Base-by-base conservation (phyloP, 2,113 vertebrate species). In the Coregonus clupeaformis region DNA sequence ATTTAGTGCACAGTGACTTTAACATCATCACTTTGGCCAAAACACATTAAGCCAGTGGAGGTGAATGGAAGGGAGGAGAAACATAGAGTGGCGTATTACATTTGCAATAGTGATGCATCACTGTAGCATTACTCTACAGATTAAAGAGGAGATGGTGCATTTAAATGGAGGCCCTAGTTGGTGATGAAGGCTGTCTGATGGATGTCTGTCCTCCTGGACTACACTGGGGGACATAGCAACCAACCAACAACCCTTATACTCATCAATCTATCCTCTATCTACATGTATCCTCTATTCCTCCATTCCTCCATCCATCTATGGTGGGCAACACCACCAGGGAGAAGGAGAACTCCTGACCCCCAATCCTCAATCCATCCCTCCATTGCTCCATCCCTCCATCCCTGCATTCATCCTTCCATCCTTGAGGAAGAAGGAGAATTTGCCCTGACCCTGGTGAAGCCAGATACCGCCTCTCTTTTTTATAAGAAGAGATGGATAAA, bases 11-110 rank as follows among this genome's bases (percentile, higher is more conserved):
- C 87, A 91, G 90, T 91, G 90, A 93, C 88, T 92, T 92, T 90
- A 92, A 93, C 36, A 42, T 92, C 92, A 93, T 93, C 90, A 91
- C 90, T 92, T 90, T 90, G 80, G 85, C 89, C 90, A 93, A 91
- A 92, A 91, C 91, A 92, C 90, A 93, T 92, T 91, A 93, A 92
- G 88, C 84, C 82, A 45, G 85, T 59, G 20, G 9, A 74, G 14
- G 20, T 14, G 42, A n/a, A 20, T 11, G 78, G 71, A 64, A 42
- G 42, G 68, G 49, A 66, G 76, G 80, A 63, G 88, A 88, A 87
- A 86, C 77, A 84, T 49, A 86, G 71, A 87, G 85, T 76, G 84
- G 82, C 86, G 79, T 87, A 89, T 92, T 93, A 89, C 87, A 92
- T 92, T 92, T 90, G 87, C 88, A 87, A 90, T 86, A 84, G 84